Conservation (phyloP, 2,797 vertebrate genomes). For the Chelon auratus region DNA sequence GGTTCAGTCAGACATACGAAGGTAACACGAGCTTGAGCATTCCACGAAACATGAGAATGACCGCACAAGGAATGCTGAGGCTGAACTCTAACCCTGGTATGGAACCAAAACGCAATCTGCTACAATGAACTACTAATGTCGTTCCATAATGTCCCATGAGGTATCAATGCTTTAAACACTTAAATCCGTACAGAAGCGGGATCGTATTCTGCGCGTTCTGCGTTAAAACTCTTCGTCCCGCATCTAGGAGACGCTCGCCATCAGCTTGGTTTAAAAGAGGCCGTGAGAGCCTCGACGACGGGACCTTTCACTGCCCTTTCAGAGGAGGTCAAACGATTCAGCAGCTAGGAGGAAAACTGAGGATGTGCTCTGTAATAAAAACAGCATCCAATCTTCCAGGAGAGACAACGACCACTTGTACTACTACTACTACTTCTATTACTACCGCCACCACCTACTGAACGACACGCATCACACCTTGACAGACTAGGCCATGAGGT, state of each 20-base stretch:
- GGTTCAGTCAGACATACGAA: constrained; percentile 95
- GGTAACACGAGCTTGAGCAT: constrained; percentile 88
- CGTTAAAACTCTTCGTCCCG: constrained; percentile 47
- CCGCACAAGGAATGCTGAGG: constrained; percentile 74
- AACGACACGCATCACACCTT: constrained; percentile 88
- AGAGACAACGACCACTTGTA: constrained; percentile 53
- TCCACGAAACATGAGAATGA: constrained; percentile 83
- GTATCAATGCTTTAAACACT: constrained; percentile 77
- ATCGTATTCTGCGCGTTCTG: constrained; percentile 44
- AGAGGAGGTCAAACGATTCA: constrained; percentile 60
- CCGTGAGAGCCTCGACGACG: constrained; percentile 11
- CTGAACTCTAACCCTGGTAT: constrained; percentile 78
- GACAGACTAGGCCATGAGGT: constrained; percentile 92
- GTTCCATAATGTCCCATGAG: constrained; percentile 74
- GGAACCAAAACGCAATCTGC: constrained; percentile 80
- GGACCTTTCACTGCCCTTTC: constrained; percentile 35
- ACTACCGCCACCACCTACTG: constrained; percentile 52
- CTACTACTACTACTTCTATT: constrained; percentile 7
- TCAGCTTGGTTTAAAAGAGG: constrained; percentile 28
- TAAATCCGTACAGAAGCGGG: constrained; percentile 63
- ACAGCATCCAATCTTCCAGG: constrained; percentile 46
- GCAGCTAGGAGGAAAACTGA: constrained; percentile 63
- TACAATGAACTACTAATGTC: constrained; percentile 77
- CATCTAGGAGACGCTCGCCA: constrained; percentile 40
- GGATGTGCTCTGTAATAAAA: constrained; percentile 37